Percentiles rank a stretch among this genome's conserved stretches.
Conservation (phyloP, 2,797 vertebrate species). For the Fratercula arctica region DNA sequence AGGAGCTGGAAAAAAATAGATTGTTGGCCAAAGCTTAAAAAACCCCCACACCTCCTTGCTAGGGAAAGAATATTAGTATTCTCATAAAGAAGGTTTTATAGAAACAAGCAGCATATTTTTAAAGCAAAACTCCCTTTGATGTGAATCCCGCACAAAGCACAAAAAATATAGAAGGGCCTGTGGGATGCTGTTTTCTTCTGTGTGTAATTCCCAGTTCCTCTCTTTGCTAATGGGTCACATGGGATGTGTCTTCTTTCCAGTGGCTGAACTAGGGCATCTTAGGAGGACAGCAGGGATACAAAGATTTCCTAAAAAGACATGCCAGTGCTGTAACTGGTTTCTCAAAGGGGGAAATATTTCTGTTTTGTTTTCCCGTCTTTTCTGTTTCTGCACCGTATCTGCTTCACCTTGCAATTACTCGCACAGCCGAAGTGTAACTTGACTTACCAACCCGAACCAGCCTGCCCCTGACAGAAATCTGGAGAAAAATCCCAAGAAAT, state of each 20-base stretch:
- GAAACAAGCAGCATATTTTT: not conserved
- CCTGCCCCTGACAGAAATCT: not conserved
- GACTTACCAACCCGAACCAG: not conserved
- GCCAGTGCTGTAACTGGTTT: not conserved
- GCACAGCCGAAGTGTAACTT: not conserved
- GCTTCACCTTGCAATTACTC: not conserved
- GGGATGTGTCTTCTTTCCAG: not conserved
- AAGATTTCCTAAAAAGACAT: not conserved
- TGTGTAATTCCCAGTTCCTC: not conserved
- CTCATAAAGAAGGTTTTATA: not conserved
- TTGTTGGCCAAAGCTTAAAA: not conserved
- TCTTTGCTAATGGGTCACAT: not conserved
- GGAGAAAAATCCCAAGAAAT: not conserved
- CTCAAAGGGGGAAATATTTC: not conserved
- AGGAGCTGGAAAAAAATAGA: not conserved
- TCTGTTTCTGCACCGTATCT: not conserved
- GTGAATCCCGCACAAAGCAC: not conserved
- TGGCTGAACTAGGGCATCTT: not conserved
- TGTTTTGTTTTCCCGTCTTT: not conserved
- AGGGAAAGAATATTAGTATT: not conserved
- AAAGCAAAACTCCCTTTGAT: constrained; percentile 6
- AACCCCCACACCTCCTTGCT: not conserved
- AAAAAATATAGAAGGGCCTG: not conserved
- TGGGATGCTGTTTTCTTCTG: not conserved
- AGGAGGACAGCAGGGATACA: not conserved